Evolutionary conservation across 1,140 invertebrate genomes (phyloP).

Genomic region (Tetramorium alpestre): DNA sequence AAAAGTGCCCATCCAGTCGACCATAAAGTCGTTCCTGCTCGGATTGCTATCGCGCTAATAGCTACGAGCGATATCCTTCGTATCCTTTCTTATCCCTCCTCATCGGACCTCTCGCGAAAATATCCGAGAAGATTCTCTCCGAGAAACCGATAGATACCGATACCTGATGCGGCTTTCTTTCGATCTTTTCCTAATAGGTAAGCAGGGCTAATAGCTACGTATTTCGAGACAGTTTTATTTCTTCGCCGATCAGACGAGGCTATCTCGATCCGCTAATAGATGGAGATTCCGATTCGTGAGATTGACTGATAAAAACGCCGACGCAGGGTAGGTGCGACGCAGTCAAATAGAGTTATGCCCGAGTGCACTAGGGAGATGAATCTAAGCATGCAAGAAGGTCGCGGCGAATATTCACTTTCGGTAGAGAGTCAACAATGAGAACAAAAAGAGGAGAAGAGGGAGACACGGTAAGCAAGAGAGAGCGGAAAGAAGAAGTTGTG

Average conservation of each 20-base stretch:
- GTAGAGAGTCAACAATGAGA: constrained; percentile 32
- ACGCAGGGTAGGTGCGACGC: constrained; percentile 2
- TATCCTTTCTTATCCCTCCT: constrained; percentile 30
- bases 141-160: constrained; percentile 17
- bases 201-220: constrained; percentile 45
- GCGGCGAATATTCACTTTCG: constrained; percentile 76
- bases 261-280: constrained; percentile 44
- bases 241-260: background rate
- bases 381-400: background rate
- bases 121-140: constrained; percentile 1
- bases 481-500: constrained; percentile 42
- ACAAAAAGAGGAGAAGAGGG: constrained; percentile 53
- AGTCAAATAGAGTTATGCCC: constrained; percentile 65
- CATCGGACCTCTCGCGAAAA: constrained; percentile 24
- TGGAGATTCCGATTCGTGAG: constrained; percentile 61
- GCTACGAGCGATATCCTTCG: constrained; percentile 39
- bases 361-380: background rate
- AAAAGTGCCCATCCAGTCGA: background rate
- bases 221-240: constrained; percentile 46
- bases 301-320: constrained; percentile 71
- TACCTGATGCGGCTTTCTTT: constrained; percentile 44
- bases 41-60: constrained; percentile 52
- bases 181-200: constrained; percentile 47
- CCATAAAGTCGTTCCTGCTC: constrained; percentile 32
- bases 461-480: constrained; percentile 3